Conservation (phyloP, 1,140 invertebrate genomes). For the Helicoverpa zea region DNA sequence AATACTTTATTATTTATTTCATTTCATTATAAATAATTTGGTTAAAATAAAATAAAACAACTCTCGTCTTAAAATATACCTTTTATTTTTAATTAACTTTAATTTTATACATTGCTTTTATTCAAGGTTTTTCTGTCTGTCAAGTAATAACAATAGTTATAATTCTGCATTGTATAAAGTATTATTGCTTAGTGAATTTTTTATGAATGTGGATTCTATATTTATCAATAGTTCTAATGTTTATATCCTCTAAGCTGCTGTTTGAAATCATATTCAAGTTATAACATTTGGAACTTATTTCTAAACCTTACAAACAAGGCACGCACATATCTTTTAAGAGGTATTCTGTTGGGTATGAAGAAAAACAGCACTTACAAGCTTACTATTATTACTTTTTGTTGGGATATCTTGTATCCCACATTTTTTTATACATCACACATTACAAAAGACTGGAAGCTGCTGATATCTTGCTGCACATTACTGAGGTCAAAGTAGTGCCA, state of each 20-base stretch:
- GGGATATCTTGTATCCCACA: conserved; percentile 10
- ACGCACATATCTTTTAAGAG: background rate
- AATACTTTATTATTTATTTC: conserved; percentile 1
- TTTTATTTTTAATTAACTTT: conserved; percentile 17
- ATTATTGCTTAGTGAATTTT: no score
- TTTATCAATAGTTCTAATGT: no score
- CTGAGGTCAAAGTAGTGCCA: background rate
- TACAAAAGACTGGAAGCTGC: background rate
- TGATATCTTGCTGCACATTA: background rate
- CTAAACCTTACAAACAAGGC: no score
- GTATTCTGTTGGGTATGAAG: background rate
- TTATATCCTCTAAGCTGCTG: no score
- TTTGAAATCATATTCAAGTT: no score
- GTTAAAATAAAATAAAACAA: conserved; percentile 16
- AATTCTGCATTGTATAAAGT: background rate
- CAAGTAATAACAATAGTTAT: background rate
- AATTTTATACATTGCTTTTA: background rate
- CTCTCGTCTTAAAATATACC: conserved; percentile 32
- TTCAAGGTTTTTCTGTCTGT: background rate
- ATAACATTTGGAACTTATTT: no score
- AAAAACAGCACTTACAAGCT: background rate
- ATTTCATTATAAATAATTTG: background rate
- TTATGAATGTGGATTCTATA: no score
- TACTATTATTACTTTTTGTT: background rate
- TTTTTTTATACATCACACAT: background rate